Conservation (phyloP, 2,888 invertebrate genomes). For the Ophion costatus region DNA sequence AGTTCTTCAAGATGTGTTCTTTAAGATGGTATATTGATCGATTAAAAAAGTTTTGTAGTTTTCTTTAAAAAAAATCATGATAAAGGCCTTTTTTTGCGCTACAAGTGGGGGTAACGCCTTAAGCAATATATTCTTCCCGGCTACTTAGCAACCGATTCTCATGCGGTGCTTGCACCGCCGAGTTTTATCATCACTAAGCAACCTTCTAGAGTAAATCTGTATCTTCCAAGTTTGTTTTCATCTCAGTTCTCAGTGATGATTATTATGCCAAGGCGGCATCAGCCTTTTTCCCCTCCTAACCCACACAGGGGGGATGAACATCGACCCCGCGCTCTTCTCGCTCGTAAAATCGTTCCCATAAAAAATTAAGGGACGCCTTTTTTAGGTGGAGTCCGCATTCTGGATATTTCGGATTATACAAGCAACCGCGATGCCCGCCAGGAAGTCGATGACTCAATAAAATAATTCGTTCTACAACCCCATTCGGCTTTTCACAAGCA, state of each 20-base stretch:
- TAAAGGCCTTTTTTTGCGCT: too few relatives aligned
- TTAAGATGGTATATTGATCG: too few relatives aligned
- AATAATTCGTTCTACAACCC: slow-evolving; percentile 40
- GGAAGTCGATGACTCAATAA: slow-evolving; percentile 59
- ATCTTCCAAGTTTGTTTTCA: background rate
- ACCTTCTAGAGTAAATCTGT: background rate
- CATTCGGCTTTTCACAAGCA: slow-evolving; percentile 58
- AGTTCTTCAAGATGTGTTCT: too few relatives aligned
- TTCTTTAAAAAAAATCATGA: too few relatives aligned
- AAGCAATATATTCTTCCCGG: slow-evolving; percentile 55
- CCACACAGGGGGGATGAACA: background rate
- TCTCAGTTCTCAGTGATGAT: background rate
- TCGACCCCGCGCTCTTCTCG: background rate
- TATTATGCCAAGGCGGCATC: background rate
- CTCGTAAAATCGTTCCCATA: background rate
- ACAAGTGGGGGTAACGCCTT: too few relatives aligned
- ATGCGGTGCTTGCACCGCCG: background rate
- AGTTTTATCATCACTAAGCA: background rate
- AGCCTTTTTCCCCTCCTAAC: background rate
- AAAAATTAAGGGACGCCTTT: background rate
- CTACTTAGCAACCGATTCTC: background rate
- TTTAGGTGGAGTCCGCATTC: background rate
- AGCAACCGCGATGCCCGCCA: slow-evolving; percentile 10
- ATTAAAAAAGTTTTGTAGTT: too few relatives aligned
- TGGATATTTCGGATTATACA: background rate